Base-by-base conservation (phyloP, 2,888 invertebrate genomes). In the Anticlea derivata region DNA sequence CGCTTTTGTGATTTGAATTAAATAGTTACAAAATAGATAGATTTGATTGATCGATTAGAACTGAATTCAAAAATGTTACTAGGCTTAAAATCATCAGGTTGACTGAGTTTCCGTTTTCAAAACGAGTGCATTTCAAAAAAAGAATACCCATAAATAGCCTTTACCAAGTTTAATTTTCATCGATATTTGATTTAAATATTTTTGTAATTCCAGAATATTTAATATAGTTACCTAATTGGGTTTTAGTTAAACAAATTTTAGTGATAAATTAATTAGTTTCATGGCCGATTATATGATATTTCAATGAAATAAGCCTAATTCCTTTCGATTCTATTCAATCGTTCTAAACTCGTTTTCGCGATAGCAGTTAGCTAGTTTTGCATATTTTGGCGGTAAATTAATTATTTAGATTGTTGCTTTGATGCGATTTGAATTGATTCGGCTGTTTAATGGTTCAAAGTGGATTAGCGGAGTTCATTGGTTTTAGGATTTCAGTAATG, bases 321-420 rank as follows among this genome's bases (percentile, higher is more conserved):
- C n/a, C n/a, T n/a, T n/a, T n/a, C n/a, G n/a, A 17, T 17, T 17
- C 4, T 4, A 17, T 17, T 17, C 17, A 17, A 23, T 24, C 8
- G 24, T 8, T 41, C 24, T 6, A 24, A 24, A 24, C 41, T 31
- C 8, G 31, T 41, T 31, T 24, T 31, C 24, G 24, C 12, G 10
- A 24, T 23, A 24, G 11, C 3, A 17, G 26, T 27, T 26, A 38
- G 31, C 17, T 41, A 41, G 34, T 44, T 27, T 44, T 34, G 43
- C 34, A 44, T 44, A 44, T 54, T 57, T 47, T 45, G 44, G 44
- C 53, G 48, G 41, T 51, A 58, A 49, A 55, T 58, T 51, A 31
- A 49, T 55, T 54, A 30, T 17, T 46, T 46, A 38, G 46, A 46
- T 31, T n/a, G 47, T 26, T 31, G 39, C 11, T 39, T 45, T 33